These are phyloP conservation scores for Neodontobutis hainanensis DNA, from an alignment of 2,113 vertebrate genomes.

Conservation along the genomic window DNA sequence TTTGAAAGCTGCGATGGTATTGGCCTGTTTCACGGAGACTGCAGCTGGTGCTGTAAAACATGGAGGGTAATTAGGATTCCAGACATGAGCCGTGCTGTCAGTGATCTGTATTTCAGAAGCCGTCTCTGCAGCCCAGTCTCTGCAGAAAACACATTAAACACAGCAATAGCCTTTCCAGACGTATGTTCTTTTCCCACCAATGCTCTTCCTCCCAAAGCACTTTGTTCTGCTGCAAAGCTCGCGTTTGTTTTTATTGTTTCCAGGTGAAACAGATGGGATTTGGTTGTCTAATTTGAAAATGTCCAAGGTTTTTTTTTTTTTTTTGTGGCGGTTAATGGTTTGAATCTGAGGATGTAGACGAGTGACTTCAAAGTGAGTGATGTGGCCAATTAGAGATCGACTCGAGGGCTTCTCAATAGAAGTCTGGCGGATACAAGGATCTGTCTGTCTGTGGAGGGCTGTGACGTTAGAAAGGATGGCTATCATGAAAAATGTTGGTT, in stretches of 20 bases:
- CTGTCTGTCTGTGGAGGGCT: neutral
- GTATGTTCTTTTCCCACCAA: neutral
- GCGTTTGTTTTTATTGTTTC: slow-evolving; percentile 23
- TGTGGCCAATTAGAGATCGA: slow-evolving; percentile 34
- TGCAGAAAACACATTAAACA: neutral
- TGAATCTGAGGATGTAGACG: slow-evolving; percentile 30
- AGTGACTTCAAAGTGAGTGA: slow-evolving; percentile 40
- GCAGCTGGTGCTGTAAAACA: neutral
- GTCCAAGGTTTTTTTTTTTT: slow-evolving; percentile 9
- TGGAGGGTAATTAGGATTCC: slow-evolving; percentile 35
- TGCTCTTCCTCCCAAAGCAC: neutral
- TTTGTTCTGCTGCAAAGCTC: slow-evolving; percentile 14
- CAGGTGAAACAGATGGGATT: slow-evolving; percentile 32
- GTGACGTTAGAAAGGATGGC: no score
- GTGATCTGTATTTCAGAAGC: slow-evolving; percentile 32
- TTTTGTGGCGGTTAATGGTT: slow-evolving; percentile 27
- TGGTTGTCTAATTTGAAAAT: neutral
- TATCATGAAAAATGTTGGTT: no score
- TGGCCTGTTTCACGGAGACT: neutral
- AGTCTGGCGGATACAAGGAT: slow-evolving; percentile 26
- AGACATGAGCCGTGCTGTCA: slow-evolving; percentile 13
- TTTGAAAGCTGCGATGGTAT: neutral
- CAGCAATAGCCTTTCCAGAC: slow-evolving; percentile 42
- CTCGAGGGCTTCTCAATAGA: slow-evolving; percentile 36
- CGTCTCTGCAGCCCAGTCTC: neutral